Evolutionary conservation across 2,113 vertebrate genomes (phyloP), one percentile per base, ranked within the genome.

Genomic region (Conger conger): DNA sequence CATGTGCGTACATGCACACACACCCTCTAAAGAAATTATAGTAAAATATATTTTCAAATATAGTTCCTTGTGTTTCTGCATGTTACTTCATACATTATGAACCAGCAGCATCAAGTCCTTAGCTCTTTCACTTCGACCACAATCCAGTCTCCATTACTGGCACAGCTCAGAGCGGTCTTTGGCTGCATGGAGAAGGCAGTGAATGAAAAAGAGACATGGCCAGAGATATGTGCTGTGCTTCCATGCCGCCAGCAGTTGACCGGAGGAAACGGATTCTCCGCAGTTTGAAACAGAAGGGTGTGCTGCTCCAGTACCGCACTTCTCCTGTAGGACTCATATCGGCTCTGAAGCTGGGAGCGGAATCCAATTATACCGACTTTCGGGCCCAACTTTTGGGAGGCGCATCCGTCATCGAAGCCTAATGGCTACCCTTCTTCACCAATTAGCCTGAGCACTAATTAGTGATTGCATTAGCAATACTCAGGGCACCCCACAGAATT

Each of bases 381-480:
- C 13, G n/a, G n/a, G 13, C 68, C 57, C 68, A 33, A 33, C 27
- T 73, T n/a, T n/a, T 33, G 68, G 27, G n/a, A 33, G 33, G n/a
- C 68, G 13, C 68, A 73, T 73, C n/a, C 68, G n/a, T 73, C 68
- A 73, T 33, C 68, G 15, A 3, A 15, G n/a, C 68, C 68, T 33
- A 73, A 73, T 33, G 68, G 68, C n/a, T 30, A 11, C 68, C 68
- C 68, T 73, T 73, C 68, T 38, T 40, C 36, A 23, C 77, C 77
- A 40, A 38, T 40, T 79, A 79, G 35, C 18, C 77, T 3, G 77
- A 79, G 35, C 15, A 23, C 77, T 73, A 79, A 79, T 79, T 79
- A 79, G 77, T 27, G 77, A 40, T 40, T 79, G 77, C 35, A 79
- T 79, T 79, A 38, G 77, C 77, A 79, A 38, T 79, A 37, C 77